Conservation (phyloP, 2,888 invertebrate species). For the Andrena praecox region DNA sequence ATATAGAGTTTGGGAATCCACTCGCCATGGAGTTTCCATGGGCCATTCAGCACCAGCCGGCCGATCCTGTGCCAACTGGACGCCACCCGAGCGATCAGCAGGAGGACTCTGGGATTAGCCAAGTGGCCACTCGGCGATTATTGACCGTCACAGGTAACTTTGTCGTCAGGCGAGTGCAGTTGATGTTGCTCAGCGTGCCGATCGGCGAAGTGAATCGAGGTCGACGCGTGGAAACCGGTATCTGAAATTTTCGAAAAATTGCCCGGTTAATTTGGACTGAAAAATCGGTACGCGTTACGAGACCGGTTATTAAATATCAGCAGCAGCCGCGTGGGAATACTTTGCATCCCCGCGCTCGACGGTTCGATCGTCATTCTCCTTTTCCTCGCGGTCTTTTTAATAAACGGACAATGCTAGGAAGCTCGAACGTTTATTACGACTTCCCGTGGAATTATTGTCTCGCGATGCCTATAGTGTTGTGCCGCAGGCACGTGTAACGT, state of each 20-base stretch:
- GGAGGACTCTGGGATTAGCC: slow-evolving; percentile 72
- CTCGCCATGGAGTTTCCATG: slow-evolving; percentile 79
- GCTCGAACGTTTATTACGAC: slow-evolving; percentile 17
- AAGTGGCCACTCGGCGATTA: slow-evolving; percentile 73
- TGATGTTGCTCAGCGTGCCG: background rate
- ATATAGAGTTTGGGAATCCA: background rate
- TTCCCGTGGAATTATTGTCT: slow-evolving; percentile 26
- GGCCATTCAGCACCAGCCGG: slow-evolving; percentile 76
- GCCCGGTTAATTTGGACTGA: background rate
- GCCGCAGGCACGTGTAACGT: slow-evolving; percentile 28
- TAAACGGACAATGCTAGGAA: slow-evolving; percentile 1
- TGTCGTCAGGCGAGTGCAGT: background rate
- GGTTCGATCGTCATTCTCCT: background rate
- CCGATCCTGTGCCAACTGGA: slow-evolving; percentile 67
- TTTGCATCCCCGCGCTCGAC: background rate
- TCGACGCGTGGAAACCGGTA: slow-evolving; percentile 20
- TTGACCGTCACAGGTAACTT: slow-evolving; percentile 76
- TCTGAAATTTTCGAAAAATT: background rate
- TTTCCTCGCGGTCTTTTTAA: background rate
- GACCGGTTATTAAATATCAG: slow-evolving; percentile 24
- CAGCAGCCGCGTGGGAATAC: background rate
- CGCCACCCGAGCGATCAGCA: slow-evolving; percentile 71
- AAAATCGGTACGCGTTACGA: slow-evolving; percentile 18
- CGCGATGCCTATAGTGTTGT: background rate
- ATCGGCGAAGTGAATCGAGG: background rate